Percentiles rank a stretch among this genome's conserved stretches.
phyloP scores from a whole-genome alignment of 2,888 invertebrate species.

The Hypomecis punctinalis region DNA sequence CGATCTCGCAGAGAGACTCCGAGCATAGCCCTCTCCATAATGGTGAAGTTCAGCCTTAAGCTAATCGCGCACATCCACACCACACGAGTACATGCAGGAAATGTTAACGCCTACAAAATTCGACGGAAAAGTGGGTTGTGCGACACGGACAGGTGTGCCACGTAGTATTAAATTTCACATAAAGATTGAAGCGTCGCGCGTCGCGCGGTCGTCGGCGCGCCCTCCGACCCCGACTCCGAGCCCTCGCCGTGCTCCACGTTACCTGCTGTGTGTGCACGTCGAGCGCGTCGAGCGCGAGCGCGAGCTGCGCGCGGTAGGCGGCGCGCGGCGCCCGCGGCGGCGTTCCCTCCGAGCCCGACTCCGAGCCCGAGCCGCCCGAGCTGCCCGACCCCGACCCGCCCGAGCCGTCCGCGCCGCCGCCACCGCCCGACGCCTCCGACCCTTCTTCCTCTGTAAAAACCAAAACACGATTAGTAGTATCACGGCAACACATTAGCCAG shows the following conservation, averaged over 20 bases:
- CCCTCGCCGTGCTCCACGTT: slow-evolving; percentile 49
- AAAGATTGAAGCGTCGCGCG: slow-evolving; percentile 28
- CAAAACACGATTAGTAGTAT: neutral
- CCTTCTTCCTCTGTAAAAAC: slow-evolving; percentile 54
- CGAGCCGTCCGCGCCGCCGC: slow-evolving; percentile 37
- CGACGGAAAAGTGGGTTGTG: too few relatives aligned
- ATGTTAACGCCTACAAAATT: too few relatives aligned
- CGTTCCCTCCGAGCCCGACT: slow-evolving; percentile 39
- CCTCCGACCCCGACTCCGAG: slow-evolving; percentile 39
- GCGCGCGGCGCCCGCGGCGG: slow-evolving; percentile 33
- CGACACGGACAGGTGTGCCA: too few relatives aligned
- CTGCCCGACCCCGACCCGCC: slow-evolving; percentile 42
- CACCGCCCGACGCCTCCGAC: slow-evolving; percentile 48
- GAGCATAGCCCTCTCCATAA: too few relatives aligned
- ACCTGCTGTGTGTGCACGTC: slow-evolving; percentile 45
- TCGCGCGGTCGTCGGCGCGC: slow-evolving; percentile 32
- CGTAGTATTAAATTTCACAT: too few relatives aligned
- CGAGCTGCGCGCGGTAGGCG: slow-evolving; percentile 46
- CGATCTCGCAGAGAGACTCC: too few relatives aligned
- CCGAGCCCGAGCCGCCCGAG: slow-evolving; percentile 51
- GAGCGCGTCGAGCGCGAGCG: slow-evolving; percentile 55
- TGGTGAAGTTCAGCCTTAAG: too few relatives aligned
- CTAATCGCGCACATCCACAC: too few relatives aligned
- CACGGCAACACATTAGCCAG: too few relatives aligned
- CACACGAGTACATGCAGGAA: too few relatives aligned